Evolutionary conservation across 2,797 vertebrate genomes (phyloP).

Genomic region (Semotilus atromaculatus): DNA sequence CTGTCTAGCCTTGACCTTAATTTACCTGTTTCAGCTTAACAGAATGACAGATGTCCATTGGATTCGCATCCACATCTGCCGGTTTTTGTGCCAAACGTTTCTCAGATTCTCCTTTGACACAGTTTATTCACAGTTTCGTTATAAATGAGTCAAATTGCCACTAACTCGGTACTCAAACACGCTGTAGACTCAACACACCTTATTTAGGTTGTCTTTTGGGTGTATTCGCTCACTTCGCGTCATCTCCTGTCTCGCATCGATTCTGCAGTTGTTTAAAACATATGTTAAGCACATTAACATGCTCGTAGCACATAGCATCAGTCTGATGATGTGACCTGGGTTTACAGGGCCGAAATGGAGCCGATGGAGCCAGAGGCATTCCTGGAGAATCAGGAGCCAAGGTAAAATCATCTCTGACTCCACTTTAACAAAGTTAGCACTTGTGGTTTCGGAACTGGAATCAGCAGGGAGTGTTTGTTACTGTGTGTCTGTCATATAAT

Average conservation of each 20-base stretch:
- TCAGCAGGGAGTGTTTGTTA: background rate
- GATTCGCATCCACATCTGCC: constrained; percentile 23
- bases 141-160: constrained; percentile 44
- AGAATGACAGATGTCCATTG: constrained; percentile 29
- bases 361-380: constrained; percentile 93
- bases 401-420: constrained; percentile 72
- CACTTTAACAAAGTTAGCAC: background rate
- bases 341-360: constrained; percentile 90
- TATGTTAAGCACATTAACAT: constrained; percentile 51
- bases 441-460: background rate
- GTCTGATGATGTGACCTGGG: constrained; percentile 34
- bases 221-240: constrained; percentile 9
- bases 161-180: constrained; percentile 1
- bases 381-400: constrained; percentile 93
- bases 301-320: background rate
- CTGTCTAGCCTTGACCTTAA: constrained; percentile 35
- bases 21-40: constrained; percentile 33
- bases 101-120: constrained; percentile 45
- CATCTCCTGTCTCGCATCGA: constrained; percentile 16
- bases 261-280: constrained; percentile 42
- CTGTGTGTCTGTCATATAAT: background rate
- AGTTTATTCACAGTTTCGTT: constrained; percentile 51
- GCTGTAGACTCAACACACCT: constrained; percentile 52
- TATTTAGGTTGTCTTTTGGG: constrained; percentile 25
- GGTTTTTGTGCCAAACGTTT: constrained; percentile 26